A percentile compares a stretch with the other conserved stretches of the same genome.
Evolutionary conservation across 2,113 vertebrate genomes (phyloP).

Genomic region (Passer montanus): DNA sequence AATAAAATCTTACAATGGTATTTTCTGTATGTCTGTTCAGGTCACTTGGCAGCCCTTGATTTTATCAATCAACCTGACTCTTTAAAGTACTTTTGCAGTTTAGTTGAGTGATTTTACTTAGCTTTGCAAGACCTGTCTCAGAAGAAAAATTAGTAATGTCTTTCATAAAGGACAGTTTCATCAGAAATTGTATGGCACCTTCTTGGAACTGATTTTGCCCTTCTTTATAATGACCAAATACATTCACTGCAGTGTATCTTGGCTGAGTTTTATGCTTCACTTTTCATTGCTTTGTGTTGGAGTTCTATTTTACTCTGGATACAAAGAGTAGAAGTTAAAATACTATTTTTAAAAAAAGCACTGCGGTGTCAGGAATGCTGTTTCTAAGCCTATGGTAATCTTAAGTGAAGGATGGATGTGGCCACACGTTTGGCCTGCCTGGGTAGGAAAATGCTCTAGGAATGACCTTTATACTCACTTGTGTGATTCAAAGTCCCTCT

Average conservation of each 20-base stretch:
- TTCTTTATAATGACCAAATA: not conserved
- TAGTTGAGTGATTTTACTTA: not conserved
- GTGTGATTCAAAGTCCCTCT: not conserved
- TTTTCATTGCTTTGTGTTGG: not conserved
- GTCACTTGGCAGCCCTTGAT: not conserved
- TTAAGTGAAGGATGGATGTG: not conserved
- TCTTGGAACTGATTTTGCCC: not conserved
- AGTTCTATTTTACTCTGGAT: not conserved
- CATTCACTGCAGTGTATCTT: not conserved
- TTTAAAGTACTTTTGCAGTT: not conserved
- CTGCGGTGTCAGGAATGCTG: not conserved
- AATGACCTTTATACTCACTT: not conserved
- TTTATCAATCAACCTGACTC: not conserved
- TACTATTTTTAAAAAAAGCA: not conserved
- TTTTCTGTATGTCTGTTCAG: not conserved
- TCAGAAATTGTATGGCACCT: not conserved
- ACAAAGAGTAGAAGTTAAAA: not conserved
- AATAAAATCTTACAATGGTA: not conserved
- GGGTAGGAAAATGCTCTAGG: not conserved
- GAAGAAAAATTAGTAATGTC: not conserved
- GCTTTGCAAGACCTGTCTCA: not conserved
- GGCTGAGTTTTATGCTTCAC: not conserved
- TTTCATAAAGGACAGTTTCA: not conserved
- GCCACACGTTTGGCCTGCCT: fast-evolving
- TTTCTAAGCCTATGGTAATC: not conserved